phyloP scores from a whole-genome alignment of 2,888 invertebrate species.

The Augiades crinisus region DNA sequence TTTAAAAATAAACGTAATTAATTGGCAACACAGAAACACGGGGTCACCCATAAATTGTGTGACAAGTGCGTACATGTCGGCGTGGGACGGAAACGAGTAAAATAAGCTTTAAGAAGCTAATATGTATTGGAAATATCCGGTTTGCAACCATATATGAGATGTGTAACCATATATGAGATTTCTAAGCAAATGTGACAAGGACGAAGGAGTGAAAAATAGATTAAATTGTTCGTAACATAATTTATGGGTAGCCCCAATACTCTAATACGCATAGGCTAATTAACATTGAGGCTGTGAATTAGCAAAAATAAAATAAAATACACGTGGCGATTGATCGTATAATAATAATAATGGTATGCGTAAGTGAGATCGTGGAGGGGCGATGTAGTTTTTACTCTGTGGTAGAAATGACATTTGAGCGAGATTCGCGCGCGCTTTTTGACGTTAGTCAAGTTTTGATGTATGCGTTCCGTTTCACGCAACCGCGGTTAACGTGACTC shows the following conservation, averaged over 20 bases:
- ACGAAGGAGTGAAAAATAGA: no score
- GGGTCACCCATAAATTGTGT: no score
- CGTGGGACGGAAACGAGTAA: no score
- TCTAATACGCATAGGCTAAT: slow-evolving; percentile 81
- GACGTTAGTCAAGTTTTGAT: slow-evolving; percentile 21
- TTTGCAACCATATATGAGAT: no score
- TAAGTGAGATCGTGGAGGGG: slow-evolving; percentile 62
- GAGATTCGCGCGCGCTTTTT: slow-evolving; percentile 33
- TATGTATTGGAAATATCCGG: no score
- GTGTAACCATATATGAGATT: no score
- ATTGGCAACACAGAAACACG: slow-evolving; percentile 80
- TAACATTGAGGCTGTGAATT: slow-evolving; percentile 81
- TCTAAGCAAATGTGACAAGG: no score
- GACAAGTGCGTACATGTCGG: no score
- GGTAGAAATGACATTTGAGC: slow-evolving; percentile 39
- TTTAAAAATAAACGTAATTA: slow-evolving; percentile 63
- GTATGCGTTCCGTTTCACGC: slow-evolving; percentile 29
- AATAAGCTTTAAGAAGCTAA: no score
- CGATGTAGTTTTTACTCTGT: slow-evolving; percentile 42
- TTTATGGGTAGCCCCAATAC: no score
- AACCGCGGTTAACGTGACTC: slow-evolving; percentile 26
- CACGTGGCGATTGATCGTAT: slow-evolving; percentile 71
- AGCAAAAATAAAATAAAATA: slow-evolving; percentile 72
- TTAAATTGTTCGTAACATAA: no score
- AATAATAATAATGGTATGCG: slow-evolving; percentile 60